Conservation (phyloP, 2,888 invertebrate genomes). For the Tachystola acroxantha region DNA sequence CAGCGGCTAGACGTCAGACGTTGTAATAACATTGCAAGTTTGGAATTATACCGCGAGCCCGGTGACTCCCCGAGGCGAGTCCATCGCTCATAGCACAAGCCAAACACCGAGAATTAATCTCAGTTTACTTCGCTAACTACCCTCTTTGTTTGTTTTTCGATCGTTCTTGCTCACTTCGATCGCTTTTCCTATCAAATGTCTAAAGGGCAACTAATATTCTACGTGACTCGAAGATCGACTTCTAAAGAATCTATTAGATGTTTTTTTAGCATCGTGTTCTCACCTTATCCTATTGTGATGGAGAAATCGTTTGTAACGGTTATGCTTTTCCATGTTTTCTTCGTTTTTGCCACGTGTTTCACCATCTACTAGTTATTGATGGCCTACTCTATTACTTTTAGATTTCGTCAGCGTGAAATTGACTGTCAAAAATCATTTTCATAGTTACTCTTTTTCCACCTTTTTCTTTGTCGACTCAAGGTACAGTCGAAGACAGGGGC, state of each 20-base stretch:
- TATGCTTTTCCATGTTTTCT: slow-evolving; percentile 54
- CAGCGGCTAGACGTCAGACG: slow-evolving; percentile 19
- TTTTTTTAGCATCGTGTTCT: slow-evolving; percentile 36
- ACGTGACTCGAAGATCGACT: slow-evolving; percentile 65
- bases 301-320: slow-evolving; percentile 53
- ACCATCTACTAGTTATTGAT: slow-evolving; percentile 2
- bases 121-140: slow-evolving; percentile 44
- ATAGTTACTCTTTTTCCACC: no score
- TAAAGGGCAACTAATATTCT: slow-evolving; percentile 61
- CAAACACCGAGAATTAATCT: slow-evolving; percentile 53
- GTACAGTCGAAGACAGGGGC: no score
- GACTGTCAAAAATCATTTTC: no score
- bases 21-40: slow-evolving; percentile 19
- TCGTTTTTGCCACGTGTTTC: slow-evolving; percentile 29
- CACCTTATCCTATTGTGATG: slow-evolving; percentile 49
- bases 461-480: no score
- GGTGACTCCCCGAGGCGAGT: slow-evolving; percentile 37
- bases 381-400: background rate
- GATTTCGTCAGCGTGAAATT: background rate
- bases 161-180: slow-evolving; percentile 32
- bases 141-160: slow-evolving; percentile 39
- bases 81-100: slow-evolving; percentile 47
- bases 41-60: slow-evolving; percentile 39
- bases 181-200: slow-evolving; percentile 15
- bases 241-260: slow-evolving; percentile 54